These are phyloP conservation scores for Actinernus sp. DNA, from an alignment of 92 coral and sea anemone species.

Conservation along the genomic window DNA sequence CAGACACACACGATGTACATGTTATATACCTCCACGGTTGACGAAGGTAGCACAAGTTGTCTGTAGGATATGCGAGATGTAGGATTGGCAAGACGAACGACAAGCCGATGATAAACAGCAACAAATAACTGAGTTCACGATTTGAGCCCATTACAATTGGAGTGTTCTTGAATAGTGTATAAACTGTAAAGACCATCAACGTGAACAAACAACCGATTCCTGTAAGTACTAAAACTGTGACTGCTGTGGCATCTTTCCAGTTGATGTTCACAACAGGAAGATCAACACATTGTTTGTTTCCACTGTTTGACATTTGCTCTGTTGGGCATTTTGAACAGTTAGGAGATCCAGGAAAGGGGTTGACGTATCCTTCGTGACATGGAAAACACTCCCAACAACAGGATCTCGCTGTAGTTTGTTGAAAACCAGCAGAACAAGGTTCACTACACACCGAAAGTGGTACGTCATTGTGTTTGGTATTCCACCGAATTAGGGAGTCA, in stretches of 20 bases:
- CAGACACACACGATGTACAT: conserved; percentile 23
- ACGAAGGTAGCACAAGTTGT: conserved; percentile 3
- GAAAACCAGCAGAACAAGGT: conserved; percentile 25
- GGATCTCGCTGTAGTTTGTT: conserved; percentile 16
- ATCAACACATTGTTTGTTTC: conserved; percentile 24
- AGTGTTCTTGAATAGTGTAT: conserved; percentile 15
- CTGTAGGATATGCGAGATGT: conserved; percentile 25
- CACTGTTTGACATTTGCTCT: conserved; percentile 26
- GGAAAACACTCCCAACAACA: conserved; percentile 61
- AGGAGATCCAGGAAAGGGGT: conserved; percentile 12
- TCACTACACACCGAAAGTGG: conserved; percentile 34
- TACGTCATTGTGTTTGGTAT: background rate
- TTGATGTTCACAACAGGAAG: conserved; percentile 29
- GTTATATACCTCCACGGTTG: conserved; percentile 38
- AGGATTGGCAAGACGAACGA: conserved; percentile 31
- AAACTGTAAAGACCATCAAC: conserved; percentile 2
- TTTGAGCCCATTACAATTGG: conserved; percentile 57
- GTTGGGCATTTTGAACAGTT: conserved; percentile 25
- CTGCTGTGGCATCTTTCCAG: conserved; percentile 22
- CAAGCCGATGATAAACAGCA: conserved; percentile 20
- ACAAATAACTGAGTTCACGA: conserved; percentile 38
- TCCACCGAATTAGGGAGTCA: background rate
- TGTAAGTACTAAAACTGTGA: conserved; percentile 11
- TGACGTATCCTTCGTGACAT: conserved; percentile 49
- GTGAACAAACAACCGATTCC: conserved; percentile 9